Percentiles rank a stretch among this genome's conserved stretches.
Conservation (phyloP, 2,888 invertebrate species). For the Noctuana brunneofusca region DNA sequence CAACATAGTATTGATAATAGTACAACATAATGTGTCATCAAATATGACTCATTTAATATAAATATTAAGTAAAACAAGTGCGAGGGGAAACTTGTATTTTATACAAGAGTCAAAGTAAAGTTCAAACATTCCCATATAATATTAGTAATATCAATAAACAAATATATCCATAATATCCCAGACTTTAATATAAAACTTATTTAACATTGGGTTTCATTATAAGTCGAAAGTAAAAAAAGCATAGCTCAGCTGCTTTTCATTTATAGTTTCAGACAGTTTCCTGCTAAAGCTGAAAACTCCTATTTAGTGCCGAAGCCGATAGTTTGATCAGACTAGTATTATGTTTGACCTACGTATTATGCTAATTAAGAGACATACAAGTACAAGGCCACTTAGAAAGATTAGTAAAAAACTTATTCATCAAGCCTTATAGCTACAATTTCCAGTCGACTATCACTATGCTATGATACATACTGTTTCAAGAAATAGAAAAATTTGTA, state of each 20-base stretch:
- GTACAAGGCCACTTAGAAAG: neutral
- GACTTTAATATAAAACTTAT: too few species aligned
- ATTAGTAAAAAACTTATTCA: neutral
- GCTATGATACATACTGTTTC: neutral
- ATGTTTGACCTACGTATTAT: too few species aligned
- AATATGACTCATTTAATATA: slow-evolving; percentile 35
- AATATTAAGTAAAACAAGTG: neutral
- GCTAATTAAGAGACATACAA: neutral
- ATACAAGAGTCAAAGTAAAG: neutral
- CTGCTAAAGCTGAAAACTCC: too few species aligned
- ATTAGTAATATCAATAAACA: too few species aligned
- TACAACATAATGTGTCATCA: slow-evolving; percentile 35
- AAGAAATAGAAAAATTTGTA: neutral
- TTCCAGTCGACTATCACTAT: neutral
- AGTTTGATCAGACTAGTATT: too few species aligned
- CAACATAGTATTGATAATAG: slow-evolving; percentile 32
- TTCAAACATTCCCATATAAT: too few species aligned
- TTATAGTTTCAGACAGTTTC: too few species aligned
- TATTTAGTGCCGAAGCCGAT: too few species aligned
- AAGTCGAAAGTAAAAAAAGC: too few species aligned
- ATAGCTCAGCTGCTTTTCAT: too few species aligned
- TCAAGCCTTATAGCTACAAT: slow-evolving; percentile 1
- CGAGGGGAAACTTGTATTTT: slow-evolving; percentile 5
- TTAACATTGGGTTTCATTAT: too few species aligned
- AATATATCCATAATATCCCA: too few species aligned